Evolutionary conservation across 2,888 invertebrate genomes (phyloP).

Genomic region (Rhamphomyia laevipes): DNA sequence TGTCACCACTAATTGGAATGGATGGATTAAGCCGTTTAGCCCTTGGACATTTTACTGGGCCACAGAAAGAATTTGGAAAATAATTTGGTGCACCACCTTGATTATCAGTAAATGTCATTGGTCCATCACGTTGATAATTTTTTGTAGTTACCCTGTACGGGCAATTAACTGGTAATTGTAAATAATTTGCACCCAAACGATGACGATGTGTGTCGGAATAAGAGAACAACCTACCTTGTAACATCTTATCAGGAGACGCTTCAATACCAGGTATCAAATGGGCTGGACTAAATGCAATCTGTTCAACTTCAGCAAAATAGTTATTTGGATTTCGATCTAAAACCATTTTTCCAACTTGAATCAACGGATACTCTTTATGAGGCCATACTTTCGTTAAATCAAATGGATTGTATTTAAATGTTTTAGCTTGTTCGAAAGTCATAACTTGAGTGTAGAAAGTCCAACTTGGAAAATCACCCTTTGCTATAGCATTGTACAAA

Average conservation of each 20-base stretch:
- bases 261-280: constrained; percentile 89
- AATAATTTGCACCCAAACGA: constrained; percentile 81
- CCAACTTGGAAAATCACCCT: constrained; percentile 64
- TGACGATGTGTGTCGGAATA: constrained; percentile 89
- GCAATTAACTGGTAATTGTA: constrained; percentile 92
- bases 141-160: constrained; percentile 57
- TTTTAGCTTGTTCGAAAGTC: constrained; percentile 77
- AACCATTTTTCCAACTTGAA: constrained; percentile 76
- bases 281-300: constrained; percentile 81
- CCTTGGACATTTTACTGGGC: too few relatives aligned
- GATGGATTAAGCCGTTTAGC: too few relatives aligned
- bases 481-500: constrained; percentile 77
- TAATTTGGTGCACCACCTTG: constrained; percentile 89
- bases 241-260: constrained; percentile 87
- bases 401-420: constrained; percentile 76
- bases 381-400: constrained; percentile 92
- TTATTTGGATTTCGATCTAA: constrained; percentile 82
- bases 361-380: constrained; percentile 73
- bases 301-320: constrained; percentile 90
- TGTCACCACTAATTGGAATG: constrained; percentile 56
- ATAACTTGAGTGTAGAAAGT: constrained; percentile 77
- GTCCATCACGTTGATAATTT: constrained; percentile 88
- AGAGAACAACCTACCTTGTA: constrained; percentile 75
- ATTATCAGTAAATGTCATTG: constrained; percentile 59
- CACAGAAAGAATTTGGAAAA: constrained; percentile 90